Base-by-base conservation (phyloP, 2,888 invertebrate species). In the Tridacna gigas region DNA sequence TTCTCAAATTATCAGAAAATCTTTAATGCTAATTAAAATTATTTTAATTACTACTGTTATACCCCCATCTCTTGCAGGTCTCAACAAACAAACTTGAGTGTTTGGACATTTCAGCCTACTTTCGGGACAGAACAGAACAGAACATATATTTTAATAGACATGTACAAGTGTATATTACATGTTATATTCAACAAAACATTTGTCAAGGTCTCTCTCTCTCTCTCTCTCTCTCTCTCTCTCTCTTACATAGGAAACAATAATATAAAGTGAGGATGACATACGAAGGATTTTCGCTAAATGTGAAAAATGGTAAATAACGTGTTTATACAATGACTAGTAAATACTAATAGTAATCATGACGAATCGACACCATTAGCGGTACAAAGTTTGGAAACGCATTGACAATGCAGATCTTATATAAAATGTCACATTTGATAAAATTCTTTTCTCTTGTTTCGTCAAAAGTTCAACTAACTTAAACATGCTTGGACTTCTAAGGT, bases 51-150 rank as follows among this genome's bases (percentile, higher is more conserved):
- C n/a, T n/a, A n/a, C n/a, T n/a, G n/a, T n/a, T n/a, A n/a, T n/a
- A n/a, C n/a, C n/a, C n/a, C n/a, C n/a, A n/a, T n/a, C n/a, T n/a
- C n/a, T n/a, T n/a, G n/a, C n/a, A n/a, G n/a, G n/a, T n/a, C n/a
- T n/a, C n/a, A n/a, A n/a, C n/a, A n/a, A n/a, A n/a, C n/a, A n/a
- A n/a, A n/a, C n/a, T n/a, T n/a, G n/a, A n/a, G n/a, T n/a, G n/a
- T n/a, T n/a, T n/a, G n/a, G n/a, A n/a, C n/a, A n/a, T n/a, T n/a
- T n/a, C n/a, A n/a, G n/a, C n/a, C n/a, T n/a, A n/a, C n/a, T n/a
- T n/a, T n/a, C n/a, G n/a, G n/a, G n/a, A n/a, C n/a, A 65, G 65
- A 65, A 65, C 65, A 65, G 65, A 65, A 65, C 25, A 65, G 65
- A 65, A 26, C 65, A 65, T 22, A 65, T 15, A 56, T 56, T 56